A percentile compares a stretch with the other conserved stretches of the same genome.
phyloP scores from a whole-genome alignment of 2,797 vertebrate genomes.

The Sebastes nivosus region DNA sequence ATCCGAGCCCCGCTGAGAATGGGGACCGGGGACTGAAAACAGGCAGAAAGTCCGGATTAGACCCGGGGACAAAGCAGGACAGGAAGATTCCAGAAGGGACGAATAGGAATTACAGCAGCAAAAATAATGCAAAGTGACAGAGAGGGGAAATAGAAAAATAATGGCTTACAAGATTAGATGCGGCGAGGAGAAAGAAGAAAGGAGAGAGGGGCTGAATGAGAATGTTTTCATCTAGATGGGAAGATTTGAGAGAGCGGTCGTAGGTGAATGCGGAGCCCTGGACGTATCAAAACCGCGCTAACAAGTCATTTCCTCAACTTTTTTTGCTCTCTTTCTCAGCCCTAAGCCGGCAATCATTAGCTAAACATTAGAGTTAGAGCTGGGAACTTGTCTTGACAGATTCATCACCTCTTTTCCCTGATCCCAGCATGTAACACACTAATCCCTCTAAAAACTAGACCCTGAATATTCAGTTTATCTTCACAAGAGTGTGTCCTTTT shows the following conservation, averaged over 20 bases:
- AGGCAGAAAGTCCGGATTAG: slow-evolving; percentile 93
- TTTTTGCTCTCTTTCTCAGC: slow-evolving; percentile 66
- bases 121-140: slow-evolving; percentile 96
- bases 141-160: slow-evolving; percentile 96
- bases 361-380: slow-evolving; percentile 79
- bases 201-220: slow-evolving; percentile 78
- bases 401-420: slow-evolving; percentile 76
- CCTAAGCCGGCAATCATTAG: slow-evolving; percentile 78
- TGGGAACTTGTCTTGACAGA: slow-evolving; percentile 79
- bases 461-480: slow-evolving; percentile 50
- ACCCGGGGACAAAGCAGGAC: slow-evolving; percentile 89
- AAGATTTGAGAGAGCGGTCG: slow-evolving; percentile 79
- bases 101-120: slow-evolving; percentile 95
- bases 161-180: slow-evolving; percentile 89
- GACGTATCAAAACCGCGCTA: slow-evolving; percentile 78
- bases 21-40: slow-evolving; percentile 82
- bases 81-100: slow-evolving; percentile 95
- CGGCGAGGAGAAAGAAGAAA: slow-evolving; percentile 78
- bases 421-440: slow-evolving; percentile 68
- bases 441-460: slow-evolving; percentile 65
- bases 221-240: slow-evolving; percentile 89
- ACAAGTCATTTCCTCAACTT: slow-evolving; percentile 85
- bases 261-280: slow-evolving; percentile 76
- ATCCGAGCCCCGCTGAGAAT: slow-evolving; percentile 88
- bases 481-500: neutral